Evolutionary conservation across 2,113 vertebrate genomes (phyloP), one percentile per base, ranked within the genome.

Genomic region (Gobiocypris rarus): DNA sequence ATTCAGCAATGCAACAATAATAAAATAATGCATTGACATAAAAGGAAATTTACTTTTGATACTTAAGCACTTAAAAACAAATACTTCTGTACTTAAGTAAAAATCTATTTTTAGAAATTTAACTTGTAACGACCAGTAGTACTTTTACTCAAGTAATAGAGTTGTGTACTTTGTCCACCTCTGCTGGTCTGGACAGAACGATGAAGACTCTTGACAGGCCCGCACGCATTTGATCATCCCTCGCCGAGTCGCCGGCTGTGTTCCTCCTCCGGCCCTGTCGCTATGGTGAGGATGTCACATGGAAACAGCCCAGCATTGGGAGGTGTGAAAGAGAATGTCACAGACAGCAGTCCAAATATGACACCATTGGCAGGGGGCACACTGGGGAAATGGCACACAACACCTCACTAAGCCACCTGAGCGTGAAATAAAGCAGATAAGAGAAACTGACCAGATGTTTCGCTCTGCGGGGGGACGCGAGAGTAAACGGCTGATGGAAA

Each of bases 381-480:
- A 26, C 9, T 7, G 38, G 82, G 69, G 63, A 75, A 71, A 85
- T 77, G 82, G 67, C 71, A 73, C 63, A 83, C 28, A 56, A 63
- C 79, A 70, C 74, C 45, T 54, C 59, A 38, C 54, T 70, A 34
- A 67, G 56, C 28, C 67, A 83, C 63, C 82, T 76, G 54, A 50
- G 82, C 58, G 45, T 82, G 79, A 82, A 86, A 86, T 70, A 54
- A 86, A 81, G 31, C 79, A 61, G 85, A 84, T 75, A 83, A 84
- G 69, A 86, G 59, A 88, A 69, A 81, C 61, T 41, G 67, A 81
- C 82, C 85, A 88, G 87, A 86, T 86, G 87, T 85, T 82, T 88
- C 61, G 10, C 75, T 83, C 75, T 34, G 52, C 70, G 56, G 80
- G 79, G 75, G 67, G 41, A 31, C 58, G 19, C 1, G 14, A 31